Percentiles rank a stretch among this genome's conserved stretches.
phyloP scores from a whole-genome alignment of 2,797 vertebrate genomes.

The Pitangus sulphuratus region DNA sequence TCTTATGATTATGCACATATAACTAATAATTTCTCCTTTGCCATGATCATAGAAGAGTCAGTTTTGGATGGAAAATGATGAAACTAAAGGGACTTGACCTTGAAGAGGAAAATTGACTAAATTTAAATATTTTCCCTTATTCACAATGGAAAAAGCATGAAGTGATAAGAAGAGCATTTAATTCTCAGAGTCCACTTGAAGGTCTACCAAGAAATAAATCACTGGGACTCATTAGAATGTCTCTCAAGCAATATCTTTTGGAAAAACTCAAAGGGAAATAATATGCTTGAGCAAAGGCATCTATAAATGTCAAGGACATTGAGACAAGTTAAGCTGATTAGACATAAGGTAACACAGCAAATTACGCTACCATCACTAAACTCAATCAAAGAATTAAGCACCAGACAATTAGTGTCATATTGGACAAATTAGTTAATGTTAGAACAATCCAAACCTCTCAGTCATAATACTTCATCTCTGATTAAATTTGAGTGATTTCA shows the following conservation, averaged over 20 bases:
- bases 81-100: conserved; percentile 22
- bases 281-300: background rate
- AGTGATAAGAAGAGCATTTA: background rate
- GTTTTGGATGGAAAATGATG: conserved; percentile 29
- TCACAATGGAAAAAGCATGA: conserved; percentile 48
- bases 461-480: background rate
- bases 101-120: conserved; percentile 54
- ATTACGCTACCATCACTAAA: background rate
- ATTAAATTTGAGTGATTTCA: background rate
- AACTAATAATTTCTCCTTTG: conserved; percentile 4
- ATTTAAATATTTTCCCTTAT: conserved; percentile 58
- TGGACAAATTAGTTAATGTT: background rate
- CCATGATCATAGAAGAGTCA: background rate
- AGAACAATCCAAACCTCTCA: background rate
- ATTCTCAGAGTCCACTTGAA: conserved; percentile 41
- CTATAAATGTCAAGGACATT: background rate
- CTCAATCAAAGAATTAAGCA: background rate
- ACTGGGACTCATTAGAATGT: background rate
- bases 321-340: background rate
- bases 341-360: background rate
- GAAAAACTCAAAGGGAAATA: background rate
- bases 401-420: background rate
- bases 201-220: conserved; percentile 37
- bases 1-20: background rate
- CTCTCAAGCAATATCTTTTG: background rate